A percentile compares a stretch with the other conserved stretches of the same genome.
Evolutionary conservation across 2,888 invertebrate genomes (phyloP).

Genomic region (Tetanocera ferruginea): DNA sequence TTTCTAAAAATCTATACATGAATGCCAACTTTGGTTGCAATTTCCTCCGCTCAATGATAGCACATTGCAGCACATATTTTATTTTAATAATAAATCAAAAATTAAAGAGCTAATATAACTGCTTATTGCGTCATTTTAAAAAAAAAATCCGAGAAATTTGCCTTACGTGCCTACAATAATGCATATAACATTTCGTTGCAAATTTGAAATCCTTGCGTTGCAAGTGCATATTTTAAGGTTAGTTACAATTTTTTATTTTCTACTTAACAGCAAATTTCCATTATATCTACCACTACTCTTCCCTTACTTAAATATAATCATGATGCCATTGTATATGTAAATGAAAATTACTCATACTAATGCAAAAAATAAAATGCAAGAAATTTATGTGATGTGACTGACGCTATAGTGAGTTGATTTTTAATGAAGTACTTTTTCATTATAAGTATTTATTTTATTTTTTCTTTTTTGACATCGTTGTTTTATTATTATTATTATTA

Average conservation of each 20-base stretch:
- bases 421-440: slow-evolving; percentile 35
- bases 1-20: no score
- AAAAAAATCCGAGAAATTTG: no score
- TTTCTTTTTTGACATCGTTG: not conserved
- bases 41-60: no score
- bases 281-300: not conserved
- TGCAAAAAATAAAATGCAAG: not conserved
- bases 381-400: not conserved
- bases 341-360: slow-evolving; percentile 16
- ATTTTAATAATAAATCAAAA: no score
- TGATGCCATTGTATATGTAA: slow-evolving; percentile 8
- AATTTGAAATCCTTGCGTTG: no score
- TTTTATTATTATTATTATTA: slow-evolving; percentile 3
- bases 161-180: no score
- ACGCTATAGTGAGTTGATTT: slow-evolving; percentile 17
- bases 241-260: not conserved
- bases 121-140: no score
- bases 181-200: no score
- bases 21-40: no score
- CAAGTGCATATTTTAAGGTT: no score
- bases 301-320: not conserved
- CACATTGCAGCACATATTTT: no score
- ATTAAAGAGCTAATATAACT: no score
- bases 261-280: not conserved
- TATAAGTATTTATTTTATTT: not conserved